Base-by-base conservation (phyloP, 2,113 vertebrate species). In the Caranx melampygus region DNA sequence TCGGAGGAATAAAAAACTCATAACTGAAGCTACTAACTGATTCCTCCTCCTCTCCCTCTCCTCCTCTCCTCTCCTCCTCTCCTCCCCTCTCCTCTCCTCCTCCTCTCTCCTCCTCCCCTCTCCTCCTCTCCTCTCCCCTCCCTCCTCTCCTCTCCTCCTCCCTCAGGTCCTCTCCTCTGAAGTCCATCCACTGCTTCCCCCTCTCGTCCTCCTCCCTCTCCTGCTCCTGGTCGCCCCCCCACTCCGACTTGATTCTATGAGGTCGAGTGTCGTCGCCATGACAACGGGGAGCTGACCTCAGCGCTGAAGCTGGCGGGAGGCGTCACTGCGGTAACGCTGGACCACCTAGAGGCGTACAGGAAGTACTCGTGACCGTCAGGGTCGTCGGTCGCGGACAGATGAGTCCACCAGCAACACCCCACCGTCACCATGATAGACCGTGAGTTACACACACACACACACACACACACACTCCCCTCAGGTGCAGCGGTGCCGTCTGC, bases 351-450 rank as follows among this genome's bases (percentile, higher is more conserved):
- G 20, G 81, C 91, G 0, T 85, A 82, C 80, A 82, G 83, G 68
- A 92, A 88, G 62, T 92, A 91, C 86, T 45, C 79, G 79, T 94
- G 47, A 81, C 40, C 0, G 83, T 92, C 9, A 64, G 91, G 9
- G 80, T 88, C n/a, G 76, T 84, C 82, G n/a, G 0, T 91, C 91
- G 80, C 0, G 83, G 83, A 31, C 72, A 80, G 68, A 82, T 26
- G 2, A 89, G 91, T 70, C 72, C 54, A 0, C 77, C 96, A 0
- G 93, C 94, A 5, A 71, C 95, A 96, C 83, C 96, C 94, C 78
- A 96, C 95, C 3, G 93, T 97, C 88, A 99, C 98, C 40, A 99
- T 99, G 98, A 99, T 99, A 0, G 98, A 98, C 91, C 94, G 98
- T 99, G 93, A 97, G 98, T 94, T 3, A 21, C 0, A 15, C 58